Conservation (phyloP, 37 sponge, comb jelly and placozoan species). For the Agelas oroides region DNA sequence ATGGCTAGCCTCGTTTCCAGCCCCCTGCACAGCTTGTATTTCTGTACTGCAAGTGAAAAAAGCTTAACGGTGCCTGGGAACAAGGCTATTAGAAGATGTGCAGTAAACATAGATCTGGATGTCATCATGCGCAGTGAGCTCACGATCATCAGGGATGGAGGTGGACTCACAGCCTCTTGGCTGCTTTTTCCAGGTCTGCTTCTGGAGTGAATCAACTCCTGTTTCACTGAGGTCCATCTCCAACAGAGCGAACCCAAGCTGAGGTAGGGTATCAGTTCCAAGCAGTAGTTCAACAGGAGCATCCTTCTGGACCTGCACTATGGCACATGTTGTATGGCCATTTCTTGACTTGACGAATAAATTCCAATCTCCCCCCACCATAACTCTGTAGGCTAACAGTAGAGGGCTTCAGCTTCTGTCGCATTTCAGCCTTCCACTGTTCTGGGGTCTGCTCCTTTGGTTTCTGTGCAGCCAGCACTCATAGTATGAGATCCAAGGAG, state of each 20-base stretch:
- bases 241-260: constrained; percentile 36
- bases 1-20: too few species aligned
- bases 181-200: too few species aligned
- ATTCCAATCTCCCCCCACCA: constrained; percentile 35
- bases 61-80: too few species aligned
- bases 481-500: constrained; percentile 18
- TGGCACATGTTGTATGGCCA: not conserved
- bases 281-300: constrained; percentile 50
- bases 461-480: not conserved
- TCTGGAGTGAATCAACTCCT: not conserved
- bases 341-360: constrained; percentile 30
- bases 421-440: constrained; percentile 5
- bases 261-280: constrained; percentile 57
- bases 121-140: too few species aligned
- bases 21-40: too few species aligned
- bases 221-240: not conserved
- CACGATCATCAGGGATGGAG: too few species aligned
- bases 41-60: too few species aligned
- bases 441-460: not conserved
- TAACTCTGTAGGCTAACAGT: constrained; percentile 34
- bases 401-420: constrained; percentile 5
- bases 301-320: constrained; percentile 44
- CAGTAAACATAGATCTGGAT: too few species aligned
- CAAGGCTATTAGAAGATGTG: too few species aligned
- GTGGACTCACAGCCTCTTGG: too few species aligned